Percentiles rank a stretch among this genome's conserved stretches.
phyloP scores from a whole-genome alignment of 2,888 invertebrate genomes.

The Subacronicta megacephala region DNA sequence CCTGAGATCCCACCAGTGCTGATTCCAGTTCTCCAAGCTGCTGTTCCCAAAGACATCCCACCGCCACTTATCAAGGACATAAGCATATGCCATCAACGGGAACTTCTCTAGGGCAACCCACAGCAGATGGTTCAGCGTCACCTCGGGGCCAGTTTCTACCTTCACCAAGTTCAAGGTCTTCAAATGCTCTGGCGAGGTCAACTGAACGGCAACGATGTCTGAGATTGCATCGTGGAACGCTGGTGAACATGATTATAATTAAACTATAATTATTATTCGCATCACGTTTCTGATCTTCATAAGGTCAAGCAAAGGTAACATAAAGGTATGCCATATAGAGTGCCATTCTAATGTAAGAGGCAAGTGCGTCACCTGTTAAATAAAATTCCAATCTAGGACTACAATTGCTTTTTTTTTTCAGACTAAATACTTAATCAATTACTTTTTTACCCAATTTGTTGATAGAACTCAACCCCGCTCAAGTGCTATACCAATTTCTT shows the following conservation, averaged over 20 bases:
- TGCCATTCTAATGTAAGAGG: conserved; percentile 9
- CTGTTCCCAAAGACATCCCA: conserved; percentile 82
- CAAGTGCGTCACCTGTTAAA: background rate
- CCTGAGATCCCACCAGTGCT: conserved; percentile 86
- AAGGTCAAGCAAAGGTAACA: conserved; percentile 23
- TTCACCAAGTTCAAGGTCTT: conserved; percentile 79
- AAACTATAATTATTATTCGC: conserved; percentile 30
- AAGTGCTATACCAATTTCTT: too few species aligned
- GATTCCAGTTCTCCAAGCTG: conserved; percentile 78
- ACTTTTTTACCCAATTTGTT: background rate
- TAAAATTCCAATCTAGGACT: background rate
- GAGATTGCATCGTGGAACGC: conserved; percentile 92
- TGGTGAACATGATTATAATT: conserved; percentile 53
- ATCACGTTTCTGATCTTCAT: conserved; percentile 20
- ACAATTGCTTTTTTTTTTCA: background rate
- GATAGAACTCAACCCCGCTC: background rate
- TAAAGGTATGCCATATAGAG: conserved; percentile 1
- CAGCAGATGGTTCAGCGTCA: conserved; percentile 78
- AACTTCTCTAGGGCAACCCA: conserved; percentile 84
- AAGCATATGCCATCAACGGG: conserved; percentile 83
- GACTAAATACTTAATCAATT: conserved; percentile 9
- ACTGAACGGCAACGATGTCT: conserved; percentile 90
- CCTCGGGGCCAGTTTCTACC: conserved; percentile 74
- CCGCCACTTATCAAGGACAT: conserved; percentile 82
- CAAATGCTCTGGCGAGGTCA: conserved; percentile 87